Base-by-base conservation (phyloP, 2,113 vertebrate genomes). In the Nycticryphes semicollaris region DNA sequence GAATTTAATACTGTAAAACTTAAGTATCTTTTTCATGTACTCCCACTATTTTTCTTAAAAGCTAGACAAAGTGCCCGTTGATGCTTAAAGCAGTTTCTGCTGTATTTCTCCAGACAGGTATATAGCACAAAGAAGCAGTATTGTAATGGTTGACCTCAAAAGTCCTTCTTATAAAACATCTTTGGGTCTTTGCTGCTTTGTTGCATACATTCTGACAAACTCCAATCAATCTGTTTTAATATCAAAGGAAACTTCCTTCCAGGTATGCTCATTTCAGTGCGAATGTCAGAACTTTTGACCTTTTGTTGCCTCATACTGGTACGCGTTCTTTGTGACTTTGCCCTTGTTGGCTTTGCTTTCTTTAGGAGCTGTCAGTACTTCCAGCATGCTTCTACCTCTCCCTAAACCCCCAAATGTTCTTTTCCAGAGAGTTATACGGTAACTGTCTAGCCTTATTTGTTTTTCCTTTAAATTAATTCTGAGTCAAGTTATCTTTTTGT, bases 181-280 rank as follows among this genome's bases (percentile, higher is more conserved):
- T 51, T 30, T 75, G 48, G 4, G 22, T 87, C 45, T 88, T 84
- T 86, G 56, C 6, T 87, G 57, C 67, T 92, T 91, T 85, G 84
- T 72, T 87, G 47, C 45, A 79, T 59, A 54, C 57, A 82, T 84
- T 93, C 76, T 87, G 64, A 76, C 68, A 95, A 93, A 79, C 18
- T 82, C 87, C 70, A 91, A 88, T 95, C 90, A 91, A 97, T 77
- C 60, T 81, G 14, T 37, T 94, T 95, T 93, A 90, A 67, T 79
- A 91, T 73, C 84, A 92, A 91, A 94, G 27, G 53, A 96, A 90
- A 74, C 27, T 90, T 93, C 84, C 35, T 96, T 94, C 87, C 53
- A 88, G 69, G 50, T 89, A 82, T 80, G 48, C 79, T 96, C 78
- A 86, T 94, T 91, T 90, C 77, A 94, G 87, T 51, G 62, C 0